Base-by-base conservation (phyloP, 2,113 vertebrate species). In the Hassar affinis region DNA sequence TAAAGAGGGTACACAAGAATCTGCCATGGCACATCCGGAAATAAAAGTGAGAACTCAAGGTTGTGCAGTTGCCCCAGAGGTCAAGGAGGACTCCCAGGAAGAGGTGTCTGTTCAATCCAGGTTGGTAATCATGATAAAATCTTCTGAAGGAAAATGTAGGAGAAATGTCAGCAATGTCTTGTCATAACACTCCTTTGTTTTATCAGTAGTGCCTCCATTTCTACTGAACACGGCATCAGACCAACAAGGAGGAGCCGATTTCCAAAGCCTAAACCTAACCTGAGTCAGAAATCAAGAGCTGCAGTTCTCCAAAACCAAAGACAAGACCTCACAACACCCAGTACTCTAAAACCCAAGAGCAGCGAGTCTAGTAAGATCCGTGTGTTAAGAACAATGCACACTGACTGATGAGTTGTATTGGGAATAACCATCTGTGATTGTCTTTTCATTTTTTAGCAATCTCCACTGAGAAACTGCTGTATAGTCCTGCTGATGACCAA, bases 181-280 rank as follows among this genome's bases (percentile, higher is more conserved):
- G 1, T 45, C 42, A 75, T 49, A n/a, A 18, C 15, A 4, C 10
- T 15, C 52, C 7, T 78, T 61, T 45, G 47, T 61, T 61, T 11
- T 47, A 45, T 42, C 9, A 30, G 35, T 27, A 59, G 57, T 52
- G 54, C 59, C 10, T 68, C 51, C 3, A 11, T 51, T 83, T 51
- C 51, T 56, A 45, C 56, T 83, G 68, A 76, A 68, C 56, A 20
- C 35, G 38, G n/a, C 52, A 20, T 7, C 62, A 27, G 0, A 52
- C 61, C 33, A 56, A 75, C 66, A n/a, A 81, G 78, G 30, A 52
- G 20, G 33, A 47, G 78, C 83, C 66, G 45, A 52, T 20, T 86
- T 42, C 38, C 35, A 22, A 78, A 84, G 54, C 45, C 54, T 49
- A 86, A 68, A 71, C 72, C 82, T 6, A 54, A 81, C 45, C 12